These are phyloP conservation scores for Leucoma salicis DNA, from an alignment of 2,888 invertebrate genomes.

Conservation along the genomic window DNA sequence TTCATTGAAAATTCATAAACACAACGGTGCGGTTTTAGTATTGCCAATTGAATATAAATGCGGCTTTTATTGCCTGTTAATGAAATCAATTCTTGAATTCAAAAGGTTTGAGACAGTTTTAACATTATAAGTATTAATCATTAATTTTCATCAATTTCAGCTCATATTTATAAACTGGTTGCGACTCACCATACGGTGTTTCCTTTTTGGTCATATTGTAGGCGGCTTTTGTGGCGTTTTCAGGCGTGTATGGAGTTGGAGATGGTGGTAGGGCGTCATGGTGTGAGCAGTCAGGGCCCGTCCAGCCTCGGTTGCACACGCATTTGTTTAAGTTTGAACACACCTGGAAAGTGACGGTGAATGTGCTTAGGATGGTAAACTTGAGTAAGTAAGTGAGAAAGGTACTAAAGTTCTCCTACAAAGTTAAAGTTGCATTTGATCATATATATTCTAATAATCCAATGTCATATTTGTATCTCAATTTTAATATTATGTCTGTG, in stretches of 20 bases:
- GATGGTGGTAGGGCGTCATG: conserved; percentile 86
- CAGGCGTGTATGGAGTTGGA: conserved; percentile 80
- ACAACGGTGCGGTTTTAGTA: too few relatives aligned
- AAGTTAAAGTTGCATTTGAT: too few relatives aligned
- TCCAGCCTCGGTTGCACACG: conserved; percentile 94
- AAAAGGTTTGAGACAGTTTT: too few relatives aligned
- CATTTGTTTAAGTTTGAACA: conserved; percentile 97
- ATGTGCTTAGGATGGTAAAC: too few relatives aligned
- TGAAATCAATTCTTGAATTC: too few relatives aligned
- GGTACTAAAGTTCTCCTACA: too few relatives aligned
- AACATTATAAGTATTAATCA: background rate
- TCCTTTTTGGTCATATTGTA: conserved; percentile 92
- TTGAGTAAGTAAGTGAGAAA: too few relatives aligned
- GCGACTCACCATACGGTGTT: conserved; percentile 94
- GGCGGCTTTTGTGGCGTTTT: conserved; percentile 79
- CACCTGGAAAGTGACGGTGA: conserved; percentile 84
- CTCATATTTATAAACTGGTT: conserved; percentile 42
- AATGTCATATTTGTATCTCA: too few relatives aligned
- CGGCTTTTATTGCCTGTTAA: background rate
- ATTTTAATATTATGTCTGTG: too few relatives aligned
- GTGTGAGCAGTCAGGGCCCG: conserved; percentile 93
- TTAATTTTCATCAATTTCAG: background rate
- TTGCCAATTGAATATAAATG: background rate
- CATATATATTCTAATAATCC: too few relatives aligned
- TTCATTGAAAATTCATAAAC: too few relatives aligned